Conservation (phyloP, 2,113 vertebrate species). For the Vimba vimba region DNA sequence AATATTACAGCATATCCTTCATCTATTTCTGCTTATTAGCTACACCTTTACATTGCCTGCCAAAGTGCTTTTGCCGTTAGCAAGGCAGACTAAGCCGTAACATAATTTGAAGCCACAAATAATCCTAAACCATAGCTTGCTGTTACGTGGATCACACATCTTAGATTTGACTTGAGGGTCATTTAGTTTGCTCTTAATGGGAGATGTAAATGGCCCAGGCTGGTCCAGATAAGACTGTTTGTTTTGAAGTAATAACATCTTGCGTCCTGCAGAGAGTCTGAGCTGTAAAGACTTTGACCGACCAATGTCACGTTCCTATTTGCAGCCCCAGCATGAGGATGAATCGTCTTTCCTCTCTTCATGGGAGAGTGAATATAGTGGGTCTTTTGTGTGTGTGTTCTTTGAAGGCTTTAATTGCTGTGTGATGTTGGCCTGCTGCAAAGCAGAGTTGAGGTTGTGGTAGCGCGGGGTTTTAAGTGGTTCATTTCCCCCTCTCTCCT, state of each 20-base stretch:
- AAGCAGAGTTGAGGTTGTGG: constrained; percentile 53
- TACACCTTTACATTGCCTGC: not conserved
- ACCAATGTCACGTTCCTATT: constrained; percentile 17
- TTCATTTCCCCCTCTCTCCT: constrained; percentile 46
- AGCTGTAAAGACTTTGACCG: not conserved
- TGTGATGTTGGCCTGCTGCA: constrained; percentile 56
- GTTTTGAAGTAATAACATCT: not conserved
- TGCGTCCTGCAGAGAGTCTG: constrained; percentile 1
- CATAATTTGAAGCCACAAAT: not conserved
- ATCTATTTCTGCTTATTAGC: not conserved
- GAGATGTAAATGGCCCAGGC: constrained; percentile 4
- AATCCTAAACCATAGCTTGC: not conserved
- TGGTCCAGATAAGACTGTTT: constrained; percentile 21
- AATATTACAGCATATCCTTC: not conserved
- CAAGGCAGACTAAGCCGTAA: not conserved
- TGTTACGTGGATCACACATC: not conserved
- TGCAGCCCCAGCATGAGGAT: constrained; percentile 13
- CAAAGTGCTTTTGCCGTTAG: not conserved
- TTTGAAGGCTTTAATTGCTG: constrained; percentile 39
- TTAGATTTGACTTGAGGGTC: not conserved
- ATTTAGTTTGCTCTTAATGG: constrained; percentile 5
- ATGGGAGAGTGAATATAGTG: not conserved
- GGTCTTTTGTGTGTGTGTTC: constrained; percentile 37
- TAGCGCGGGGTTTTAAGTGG: constrained; percentile 54
- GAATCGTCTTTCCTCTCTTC: constrained; percentile 8